phyloP scores from a whole-genome alignment of 2,797 vertebrate genomes.

The Gambusia yucatana region DNA sequence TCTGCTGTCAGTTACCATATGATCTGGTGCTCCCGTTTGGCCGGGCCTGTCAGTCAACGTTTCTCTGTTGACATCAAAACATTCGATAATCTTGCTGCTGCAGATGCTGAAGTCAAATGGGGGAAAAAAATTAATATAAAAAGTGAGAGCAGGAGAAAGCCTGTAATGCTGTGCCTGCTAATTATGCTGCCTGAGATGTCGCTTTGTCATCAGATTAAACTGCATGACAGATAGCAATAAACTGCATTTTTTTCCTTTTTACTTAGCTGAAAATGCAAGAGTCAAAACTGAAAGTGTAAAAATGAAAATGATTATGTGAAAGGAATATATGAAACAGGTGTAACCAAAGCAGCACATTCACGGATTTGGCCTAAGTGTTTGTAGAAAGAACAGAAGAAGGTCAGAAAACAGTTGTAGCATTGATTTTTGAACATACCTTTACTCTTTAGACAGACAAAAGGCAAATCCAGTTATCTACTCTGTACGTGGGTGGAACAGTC shows the following conservation, averaged over 20 bases:
- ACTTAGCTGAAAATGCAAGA: conserved; percentile 32
- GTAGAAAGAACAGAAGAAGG: conserved; percentile 20
- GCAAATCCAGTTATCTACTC: not conserved
- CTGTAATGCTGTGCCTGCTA: conserved; percentile 41
- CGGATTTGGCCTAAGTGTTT: conserved; percentile 29
- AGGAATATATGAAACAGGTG: conserved; percentile 53
- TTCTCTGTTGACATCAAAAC: conserved; percentile 72
- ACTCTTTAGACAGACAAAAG: conserved; percentile 13
- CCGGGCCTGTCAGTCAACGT: conserved; percentile 75
- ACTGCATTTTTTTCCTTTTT: conserved; percentile 59
- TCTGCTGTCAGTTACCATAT: conserved; percentile 66
- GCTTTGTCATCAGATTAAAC: conserved; percentile 69
- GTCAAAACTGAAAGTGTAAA: conserved; percentile 33
- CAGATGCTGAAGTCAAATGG: conserved; percentile 49
- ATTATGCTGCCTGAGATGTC: conserved; percentile 60
- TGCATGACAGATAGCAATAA: conserved; percentile 73
- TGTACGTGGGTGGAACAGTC: conserved; percentile 21
- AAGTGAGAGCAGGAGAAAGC: conserved; percentile 21
- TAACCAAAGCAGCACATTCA: conserved; percentile 6
- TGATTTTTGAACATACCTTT: conserved; percentile 46
- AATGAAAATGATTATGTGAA: conserved; percentile 45
- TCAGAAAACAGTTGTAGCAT: conserved; percentile 34
- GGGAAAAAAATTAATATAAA: not conserved
- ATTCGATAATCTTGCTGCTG: conserved; percentile 72
- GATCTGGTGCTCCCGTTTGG: conserved; percentile 59